Conservation (phyloP, 2,113 vertebrate species). For the Charadrius vociferus region DNA sequence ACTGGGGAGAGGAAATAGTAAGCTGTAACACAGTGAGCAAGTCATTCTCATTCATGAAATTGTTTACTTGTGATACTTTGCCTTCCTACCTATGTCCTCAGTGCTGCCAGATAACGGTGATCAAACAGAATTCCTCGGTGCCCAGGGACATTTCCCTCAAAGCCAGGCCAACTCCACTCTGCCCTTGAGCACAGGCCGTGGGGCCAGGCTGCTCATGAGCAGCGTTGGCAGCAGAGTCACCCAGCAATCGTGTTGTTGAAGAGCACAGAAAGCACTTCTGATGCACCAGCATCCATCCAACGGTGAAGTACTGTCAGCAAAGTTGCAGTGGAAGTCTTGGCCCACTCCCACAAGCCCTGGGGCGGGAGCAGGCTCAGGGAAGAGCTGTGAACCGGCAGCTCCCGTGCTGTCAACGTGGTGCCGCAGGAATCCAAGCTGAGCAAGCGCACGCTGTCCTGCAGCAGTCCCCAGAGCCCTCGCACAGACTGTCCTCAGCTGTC, state of each 20-base stretch:
- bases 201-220: neutral
- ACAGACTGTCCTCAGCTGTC: neutral
- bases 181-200: neutral
- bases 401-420: accelerated
- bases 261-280: neutral
- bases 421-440: neutral
- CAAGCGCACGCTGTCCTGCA: neutral
- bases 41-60: neutral
- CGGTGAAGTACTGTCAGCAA: neutral
- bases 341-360: neutral
- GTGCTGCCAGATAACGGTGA: neutral
- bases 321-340: accelerated
- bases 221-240: accelerated
- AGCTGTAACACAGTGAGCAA: neutral
- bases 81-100: neutral
- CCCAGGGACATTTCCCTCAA: neutral
- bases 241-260: accelerated
- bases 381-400: neutral
- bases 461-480: neutral
- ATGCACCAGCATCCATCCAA: accelerated
- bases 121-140: neutral
- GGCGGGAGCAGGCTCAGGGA: neutral
- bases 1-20: neutral
- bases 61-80: neutral
- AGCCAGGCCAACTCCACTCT: neutral